These are phyloP conservation scores for Antigone vipio DNA, from an alignment of 2,113 vertebrate species.

Conservation along the genomic window DNA sequence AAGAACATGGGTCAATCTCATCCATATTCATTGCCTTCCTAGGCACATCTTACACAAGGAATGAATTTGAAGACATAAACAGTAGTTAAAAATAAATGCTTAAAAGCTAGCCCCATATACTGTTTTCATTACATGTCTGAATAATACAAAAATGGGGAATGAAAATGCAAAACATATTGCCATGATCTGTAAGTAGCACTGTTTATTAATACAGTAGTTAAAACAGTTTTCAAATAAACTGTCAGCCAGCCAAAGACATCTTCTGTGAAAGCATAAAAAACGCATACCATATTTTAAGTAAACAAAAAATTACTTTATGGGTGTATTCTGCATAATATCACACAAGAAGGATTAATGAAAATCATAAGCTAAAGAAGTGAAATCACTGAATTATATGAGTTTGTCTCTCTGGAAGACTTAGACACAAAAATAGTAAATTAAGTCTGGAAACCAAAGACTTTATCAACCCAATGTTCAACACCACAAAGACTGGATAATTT, in stretches of 20 bases:
- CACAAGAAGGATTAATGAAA: not conserved
- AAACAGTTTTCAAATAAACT: constrained; percentile 23
- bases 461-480: not conserved
- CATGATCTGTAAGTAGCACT: constrained; percentile 4
- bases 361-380: not conserved
- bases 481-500: not conserved
- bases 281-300: not conserved
- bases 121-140: constrained; percentile 43
- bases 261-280: not conserved
- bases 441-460: not conserved
- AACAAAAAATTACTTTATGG: not conserved
- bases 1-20: constrained; percentile 23
- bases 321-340: not conserved
- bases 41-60: constrained; percentile 34
- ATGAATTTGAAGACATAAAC: constrained; percentile 37
- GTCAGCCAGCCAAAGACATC: not conserved
- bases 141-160: constrained; percentile 9
- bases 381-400: not conserved
- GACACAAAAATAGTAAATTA: not conserved
- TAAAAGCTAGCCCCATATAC: not conserved
- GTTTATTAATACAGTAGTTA: constrained; percentile 39
- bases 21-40: constrained; percentile 19
- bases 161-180: constrained; percentile 49
- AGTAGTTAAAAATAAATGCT: constrained; percentile 58
- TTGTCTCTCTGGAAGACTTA: not conserved